phyloP scores from a whole-genome alignment of 2,888 invertebrate species.

The Celastrina argiolus region DNA sequence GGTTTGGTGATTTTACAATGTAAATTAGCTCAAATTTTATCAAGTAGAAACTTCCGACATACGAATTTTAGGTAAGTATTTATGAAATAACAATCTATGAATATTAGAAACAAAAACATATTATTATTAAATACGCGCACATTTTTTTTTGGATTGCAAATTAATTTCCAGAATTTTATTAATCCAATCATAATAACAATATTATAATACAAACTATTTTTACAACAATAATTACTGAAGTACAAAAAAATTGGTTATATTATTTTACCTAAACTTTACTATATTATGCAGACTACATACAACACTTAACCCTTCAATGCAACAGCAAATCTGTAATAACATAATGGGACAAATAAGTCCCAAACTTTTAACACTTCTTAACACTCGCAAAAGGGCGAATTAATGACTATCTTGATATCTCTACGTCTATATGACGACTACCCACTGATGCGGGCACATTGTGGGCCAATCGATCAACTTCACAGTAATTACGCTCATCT shows the following conservation, averaged over 20 bases:
- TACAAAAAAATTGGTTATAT: background rate
- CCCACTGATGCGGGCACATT: constrained; percentile 59
- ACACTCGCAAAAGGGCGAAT: background rate
- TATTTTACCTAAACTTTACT: background rate
- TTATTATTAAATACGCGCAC: no score
- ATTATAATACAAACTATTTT: no score
- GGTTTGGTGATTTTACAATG: no score
- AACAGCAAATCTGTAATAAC: background rate
- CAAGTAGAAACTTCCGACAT: no score
- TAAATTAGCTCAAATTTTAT: no score
- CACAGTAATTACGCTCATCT: constrained; percentile 63
- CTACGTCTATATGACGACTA: constrained; percentile 19
- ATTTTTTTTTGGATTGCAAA: no score
- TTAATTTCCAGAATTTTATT: no score
- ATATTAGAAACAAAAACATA: no score
- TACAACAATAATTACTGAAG: no score
- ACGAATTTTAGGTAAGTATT: no score
- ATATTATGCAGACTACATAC: background rate
- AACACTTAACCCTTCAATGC: background rate
- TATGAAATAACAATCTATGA: no score
- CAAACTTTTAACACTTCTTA: background rate
- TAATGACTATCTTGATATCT: constrained; percentile 9
- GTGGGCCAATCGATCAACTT: constrained; percentile 63
- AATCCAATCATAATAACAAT: no score
- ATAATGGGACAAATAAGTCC: background rate